phyloP scores from a whole-genome alignment of 2,113 vertebrate species.

The Hipposideros armiger region DNA sequence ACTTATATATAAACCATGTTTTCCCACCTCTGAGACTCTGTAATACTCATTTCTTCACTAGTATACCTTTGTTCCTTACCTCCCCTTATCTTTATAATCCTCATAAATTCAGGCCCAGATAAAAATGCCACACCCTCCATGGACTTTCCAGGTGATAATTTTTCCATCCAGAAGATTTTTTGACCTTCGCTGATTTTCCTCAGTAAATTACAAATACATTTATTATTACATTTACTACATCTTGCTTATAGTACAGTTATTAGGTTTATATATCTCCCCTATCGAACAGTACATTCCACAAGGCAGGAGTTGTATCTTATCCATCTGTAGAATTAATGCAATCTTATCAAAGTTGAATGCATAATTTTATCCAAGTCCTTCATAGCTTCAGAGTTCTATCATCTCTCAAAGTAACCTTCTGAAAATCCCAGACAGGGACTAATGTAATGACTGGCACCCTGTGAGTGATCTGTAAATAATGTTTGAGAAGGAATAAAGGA shows the following conservation, averaged over 20 bases:
- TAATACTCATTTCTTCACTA: background rate
- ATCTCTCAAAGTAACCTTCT: background rate
- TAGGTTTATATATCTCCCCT: background rate
- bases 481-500: background rate
- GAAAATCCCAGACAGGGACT: background rate
- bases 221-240: background rate
- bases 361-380: background rate
- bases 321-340: background rate
- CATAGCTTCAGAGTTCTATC: background rate
- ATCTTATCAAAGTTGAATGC: background rate
- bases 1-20: slow-evolving; percentile 17
- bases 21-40: background rate
- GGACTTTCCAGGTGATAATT: background rate
- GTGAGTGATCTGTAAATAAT: background rate
- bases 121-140: background rate
- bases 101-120: background rate
- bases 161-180: background rate
- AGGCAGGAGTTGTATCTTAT: background rate
- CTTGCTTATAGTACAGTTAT: background rate
- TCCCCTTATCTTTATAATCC: background rate
- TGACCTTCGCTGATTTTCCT: slow-evolving; percentile 3
- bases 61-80: background rate
- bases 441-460: background rate
- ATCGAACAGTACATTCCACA: background rate
- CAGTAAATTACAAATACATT: background rate